Evolutionary conservation across 2,113 vertebrate species (phyloP).

Genomic region (Charadrius vociferus): DNA sequence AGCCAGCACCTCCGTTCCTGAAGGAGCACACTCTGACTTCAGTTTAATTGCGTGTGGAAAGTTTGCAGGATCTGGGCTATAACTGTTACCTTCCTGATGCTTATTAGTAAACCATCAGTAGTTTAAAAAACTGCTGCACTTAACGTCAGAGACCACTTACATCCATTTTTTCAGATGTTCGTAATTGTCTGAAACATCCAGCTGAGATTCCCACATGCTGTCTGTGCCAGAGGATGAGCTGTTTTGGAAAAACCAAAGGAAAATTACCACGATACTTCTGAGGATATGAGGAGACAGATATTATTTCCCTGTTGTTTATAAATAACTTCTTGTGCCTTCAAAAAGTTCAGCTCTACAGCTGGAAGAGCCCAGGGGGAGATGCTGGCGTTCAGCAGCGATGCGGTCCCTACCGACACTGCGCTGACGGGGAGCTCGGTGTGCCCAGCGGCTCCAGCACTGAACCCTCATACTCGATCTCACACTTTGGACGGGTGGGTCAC

Average conservation of each 20-base stretch:
- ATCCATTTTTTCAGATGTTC: background rate
- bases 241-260: background rate
- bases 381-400: background rate
- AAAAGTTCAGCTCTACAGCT: background rate
- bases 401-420: accelerated
- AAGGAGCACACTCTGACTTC: background rate
- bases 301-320: background rate
- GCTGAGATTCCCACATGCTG: background rate
- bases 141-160: background rate
- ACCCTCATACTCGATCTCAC: background rate
- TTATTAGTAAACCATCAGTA: background rate
- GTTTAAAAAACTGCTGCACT: background rate
- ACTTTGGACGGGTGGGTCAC: background rate
- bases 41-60: accelerated
- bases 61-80: background rate
- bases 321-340: background rate
- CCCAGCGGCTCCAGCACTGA: background rate
- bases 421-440: accelerated
- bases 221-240: slow-evolving; percentile 9
- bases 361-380: background rate
- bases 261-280: background rate
- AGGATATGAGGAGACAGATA: background rate
- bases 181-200: background rate
- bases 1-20: background rate
- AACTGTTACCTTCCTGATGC: background rate